Conservation (phyloP, 2,797 vertebrate species). For the Spinus olivaceus region DNA sequence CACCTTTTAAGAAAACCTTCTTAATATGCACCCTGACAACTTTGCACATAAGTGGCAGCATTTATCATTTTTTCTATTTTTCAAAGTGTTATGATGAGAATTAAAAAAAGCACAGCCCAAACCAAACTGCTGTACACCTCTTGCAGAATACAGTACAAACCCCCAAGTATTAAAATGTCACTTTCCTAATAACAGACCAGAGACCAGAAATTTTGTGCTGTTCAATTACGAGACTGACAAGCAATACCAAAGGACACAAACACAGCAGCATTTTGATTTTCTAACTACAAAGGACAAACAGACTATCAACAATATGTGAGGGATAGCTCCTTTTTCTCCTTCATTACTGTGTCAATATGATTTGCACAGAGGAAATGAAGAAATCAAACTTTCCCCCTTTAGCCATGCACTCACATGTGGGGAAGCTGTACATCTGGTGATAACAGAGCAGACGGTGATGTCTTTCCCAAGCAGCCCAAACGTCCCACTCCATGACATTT, state of each 20-base stretch:
- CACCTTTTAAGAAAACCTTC: background rate
- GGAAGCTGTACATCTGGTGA: background rate
- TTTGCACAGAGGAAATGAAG: background rate
- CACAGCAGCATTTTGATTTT: background rate
- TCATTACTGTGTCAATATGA: background rate
- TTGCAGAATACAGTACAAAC: background rate
- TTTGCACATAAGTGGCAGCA: background rate
- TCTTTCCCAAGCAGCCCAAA: background rate
- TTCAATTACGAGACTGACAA: background rate
- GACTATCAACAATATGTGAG: background rate
- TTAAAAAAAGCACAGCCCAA: background rate
- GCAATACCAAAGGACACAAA: background rate
- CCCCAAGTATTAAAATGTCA: background rate
- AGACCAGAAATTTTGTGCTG: background rate
- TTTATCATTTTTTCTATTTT: background rate
- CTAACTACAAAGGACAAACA: background rate
- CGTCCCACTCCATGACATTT: background rate
- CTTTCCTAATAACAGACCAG: background rate
- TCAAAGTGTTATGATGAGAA: background rate
- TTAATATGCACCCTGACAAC: background rate
- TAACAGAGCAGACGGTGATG: background rate
- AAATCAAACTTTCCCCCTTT: background rate
- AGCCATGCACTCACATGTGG: fast-evolving
- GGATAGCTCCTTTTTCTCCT: background rate
- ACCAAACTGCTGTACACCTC: background rate